Conservation (phyloP, 2,797 vertebrate genomes). For the Aulostomus chinensis region DNA sequence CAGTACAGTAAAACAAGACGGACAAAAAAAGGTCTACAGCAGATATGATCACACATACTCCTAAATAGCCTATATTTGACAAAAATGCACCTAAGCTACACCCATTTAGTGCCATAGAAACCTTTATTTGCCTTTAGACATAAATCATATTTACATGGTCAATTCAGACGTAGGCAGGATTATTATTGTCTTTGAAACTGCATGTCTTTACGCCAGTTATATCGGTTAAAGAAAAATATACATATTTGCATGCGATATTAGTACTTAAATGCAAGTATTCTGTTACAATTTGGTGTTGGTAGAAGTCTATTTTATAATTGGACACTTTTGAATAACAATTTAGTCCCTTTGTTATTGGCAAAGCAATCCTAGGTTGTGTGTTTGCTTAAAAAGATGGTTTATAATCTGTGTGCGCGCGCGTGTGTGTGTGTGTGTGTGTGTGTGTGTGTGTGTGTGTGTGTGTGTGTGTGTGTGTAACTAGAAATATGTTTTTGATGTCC, state of each 20-base stretch:
- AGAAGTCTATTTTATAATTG: constrained; percentile 66
- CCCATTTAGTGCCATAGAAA: constrained; percentile 83
- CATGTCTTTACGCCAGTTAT: constrained; percentile 62
- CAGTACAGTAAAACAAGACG: constrained; percentile 59
- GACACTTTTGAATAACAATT: constrained; percentile 49
- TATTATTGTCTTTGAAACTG: constrained; percentile 62
- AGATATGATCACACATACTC: constrained; percentile 63
- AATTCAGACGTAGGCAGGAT: constrained; percentile 64
- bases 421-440: constrained; percentile 25
- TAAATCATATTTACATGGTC: constrained; percentile 69
- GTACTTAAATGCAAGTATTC: constrained; percentile 61
- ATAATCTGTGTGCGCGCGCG: constrained; percentile 30
- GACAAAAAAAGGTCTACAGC: constrained; percentile 62
- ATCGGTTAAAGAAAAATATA: constrained; percentile 37
- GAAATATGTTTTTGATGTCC: constrained; percentile 61
- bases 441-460: not conserved
- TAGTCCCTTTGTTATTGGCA: constrained; percentile 67
- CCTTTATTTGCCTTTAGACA: constrained; percentile 82
- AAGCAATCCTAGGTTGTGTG: constrained; percentile 67
- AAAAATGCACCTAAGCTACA: constrained; percentile 77
- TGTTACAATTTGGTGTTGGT: constrained; percentile 53
- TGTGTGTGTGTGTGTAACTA: constrained; percentile 42
- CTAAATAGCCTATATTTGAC: constrained; percentile 75
- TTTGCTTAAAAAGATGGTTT: constrained; percentile 60
- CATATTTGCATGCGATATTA: constrained; percentile 68